Evolutionary conservation across 2,888 invertebrate species (phyloP).

Genomic region (Clostera curtula): DNA sequence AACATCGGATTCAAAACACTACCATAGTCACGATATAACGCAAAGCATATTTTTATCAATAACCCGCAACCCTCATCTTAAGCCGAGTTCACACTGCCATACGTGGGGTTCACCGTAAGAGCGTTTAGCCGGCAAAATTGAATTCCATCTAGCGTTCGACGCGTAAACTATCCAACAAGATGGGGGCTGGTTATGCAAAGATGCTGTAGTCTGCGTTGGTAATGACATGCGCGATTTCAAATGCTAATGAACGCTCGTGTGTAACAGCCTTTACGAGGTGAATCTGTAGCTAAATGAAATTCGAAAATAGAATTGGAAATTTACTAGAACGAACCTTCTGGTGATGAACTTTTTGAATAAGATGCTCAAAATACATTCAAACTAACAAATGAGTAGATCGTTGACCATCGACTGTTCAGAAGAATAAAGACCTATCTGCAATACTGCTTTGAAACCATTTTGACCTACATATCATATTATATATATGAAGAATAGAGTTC

Average conservation of each 20-base stretch:
- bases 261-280: slow-evolving; percentile 17
- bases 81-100: slow-evolving; percentile 13
- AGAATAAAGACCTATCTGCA: too few species aligned
- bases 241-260: slow-evolving; percentile 23
- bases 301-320: too few species aligned
- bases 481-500: too few species aligned
- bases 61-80: slow-evolving; percentile 9
- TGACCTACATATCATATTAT: too few species aligned
- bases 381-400: too few species aligned
- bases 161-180: slow-evolving; percentile 54
- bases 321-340: too few species aligned
- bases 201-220: slow-evolving; percentile 19
- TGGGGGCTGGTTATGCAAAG: slow-evolving; percentile 28
- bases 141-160: slow-evolving; percentile 50
- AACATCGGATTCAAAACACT: too few species aligned
- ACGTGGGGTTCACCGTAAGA: slow-evolving; percentile 13
- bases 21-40: background rate
- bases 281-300: too few species aligned
- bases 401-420: too few species aligned
- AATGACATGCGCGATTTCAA: slow-evolving; percentile 27
- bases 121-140: slow-evolving; percentile 52
- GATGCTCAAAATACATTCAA: too few species aligned
- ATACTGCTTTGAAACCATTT: too few species aligned
- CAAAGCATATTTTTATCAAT: slow-evolving; percentile 4
- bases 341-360: too few species aligned